Evolutionary conservation across 2,888 invertebrate genomes (phyloP), one percentile per base, ranked within the genome.

Genomic region (Trissonchulus latispiculum): DNA sequence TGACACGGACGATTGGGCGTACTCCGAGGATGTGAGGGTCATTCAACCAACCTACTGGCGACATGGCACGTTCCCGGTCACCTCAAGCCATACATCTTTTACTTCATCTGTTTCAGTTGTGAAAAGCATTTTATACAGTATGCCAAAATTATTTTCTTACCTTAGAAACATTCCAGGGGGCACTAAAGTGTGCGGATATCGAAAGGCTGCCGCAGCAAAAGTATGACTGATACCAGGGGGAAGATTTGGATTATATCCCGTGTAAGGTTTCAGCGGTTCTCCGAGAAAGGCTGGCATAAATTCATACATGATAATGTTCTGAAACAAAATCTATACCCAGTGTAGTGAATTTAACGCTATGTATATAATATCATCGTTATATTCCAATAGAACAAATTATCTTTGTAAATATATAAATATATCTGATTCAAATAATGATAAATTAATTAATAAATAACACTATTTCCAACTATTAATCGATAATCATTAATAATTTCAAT

Each of bases 181-280:
- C 1, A 80, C 76, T 78, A 96, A 87, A 0, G 96, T 95, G 82
- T 96, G 95, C 0, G 95, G 95, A 82, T 95, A 97, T 18, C 96
- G 89, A 83, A 96, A 96, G 0, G 96, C 96, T 0, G 95, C 95
- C 61, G 93, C 93, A 79, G 96, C 95, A 81, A 95, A 95, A n/a
- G 91, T 89, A 81, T 95, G 93, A 0, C 93, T 91, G 70, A 95
- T 89, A n/a, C 95, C 96, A 0, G 96, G 96, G 81, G 95, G 95
- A 0, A 95, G 87, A 80, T 95, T 93, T 2, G 92, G 89, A 76
- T 92, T 90, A 85, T 97, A 96, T 0, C 94, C 93, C 36, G 1
- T 76, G 82, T 83, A 82, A 0, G 88, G 82, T 0, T 90, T 89
- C 23, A 92, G 81, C 70, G 86, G 81, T 73, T 80, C 77, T 18